Evolutionary conservation across 2,113 vertebrate species (phyloP), one percentile per base, ranked within the genome.

Genomic region (Saguinus imperator): DNA sequence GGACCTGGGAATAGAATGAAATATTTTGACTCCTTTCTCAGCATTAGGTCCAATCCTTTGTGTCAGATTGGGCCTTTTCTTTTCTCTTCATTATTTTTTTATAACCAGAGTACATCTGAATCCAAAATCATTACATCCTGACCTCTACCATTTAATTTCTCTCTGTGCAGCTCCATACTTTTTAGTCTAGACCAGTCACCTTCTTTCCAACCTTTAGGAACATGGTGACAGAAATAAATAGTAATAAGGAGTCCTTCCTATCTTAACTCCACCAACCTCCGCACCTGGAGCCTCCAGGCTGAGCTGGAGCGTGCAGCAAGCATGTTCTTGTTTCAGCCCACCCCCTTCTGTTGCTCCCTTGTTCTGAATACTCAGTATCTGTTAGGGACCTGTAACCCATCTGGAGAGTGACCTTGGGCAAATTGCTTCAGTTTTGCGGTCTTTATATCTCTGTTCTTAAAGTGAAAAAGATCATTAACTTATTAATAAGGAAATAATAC

Each of bases 401-500:
- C 40, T 85, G 75, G 18, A n/a, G 35, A 61, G 45, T 70, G 80
- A 85, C 79, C 43, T 58, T 79, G 64, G 57, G 37, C 43, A 96
- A 84, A 89, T 70, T 57, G 32, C 45, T 91, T 95, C 35, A 45
- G 32, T 81, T 94, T 91, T 68, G 17, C 45, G 40, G 50, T 87
- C 57, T 81, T 64, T 68, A 9, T 89, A 95, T 95, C 43, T 82
- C n/a, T 2, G 21, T 75, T 66, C 23, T 81, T 89, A 81, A 90
- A 94, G 21, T 64, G 45, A 43, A 89, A 94, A 96, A 91, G 35
- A 70, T 91, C 37, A 95, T 87, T 84, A 70, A 68, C 50, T 94
- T 95, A 87, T 93, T 95, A 91, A 81, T 92, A 90, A 88, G 61
- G 58, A n/a, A 77, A 84, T 72, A n/a, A 52, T 52, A 64, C 27